A percentile compares a stretch with the other conserved stretches of the same genome.
Evolutionary conservation across 2,113 vertebrate genomes (phyloP).

Genomic region (Phaethornis superciliosus): DNA sequence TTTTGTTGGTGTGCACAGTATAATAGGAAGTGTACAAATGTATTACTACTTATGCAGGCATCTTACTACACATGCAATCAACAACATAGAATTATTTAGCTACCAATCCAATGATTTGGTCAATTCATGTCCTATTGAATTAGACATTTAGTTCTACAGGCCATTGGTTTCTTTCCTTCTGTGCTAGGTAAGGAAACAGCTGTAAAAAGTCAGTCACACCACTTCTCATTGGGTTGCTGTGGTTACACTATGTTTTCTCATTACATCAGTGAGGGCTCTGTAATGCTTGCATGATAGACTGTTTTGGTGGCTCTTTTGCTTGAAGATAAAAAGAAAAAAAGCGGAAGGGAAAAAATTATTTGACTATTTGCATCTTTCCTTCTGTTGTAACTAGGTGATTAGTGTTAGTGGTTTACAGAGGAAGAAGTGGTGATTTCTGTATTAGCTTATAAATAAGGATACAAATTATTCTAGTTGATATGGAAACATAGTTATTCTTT

Average conservation of each 20-base stretch:
- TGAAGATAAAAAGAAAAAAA: conserved; percentile 8
- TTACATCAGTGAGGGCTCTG: conserved; percentile 3
- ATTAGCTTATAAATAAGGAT: neutral
- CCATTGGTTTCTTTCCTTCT: neutral
- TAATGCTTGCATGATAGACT: neutral
- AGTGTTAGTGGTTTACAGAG: conserved; percentile 9
- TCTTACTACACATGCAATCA: neutral
- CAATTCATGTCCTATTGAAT: neutral
- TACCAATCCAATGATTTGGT: neutral
- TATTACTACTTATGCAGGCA: neutral
- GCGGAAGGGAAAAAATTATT: neutral
- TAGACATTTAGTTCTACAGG: neutral
- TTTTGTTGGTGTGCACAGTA: neutral
- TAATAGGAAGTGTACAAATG: neutral
- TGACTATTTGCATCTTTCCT: conserved; percentile 53
- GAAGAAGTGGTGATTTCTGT: conserved; percentile 21
- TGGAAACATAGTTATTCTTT: conserved; percentile 27
- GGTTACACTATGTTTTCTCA: conserved; percentile 32
- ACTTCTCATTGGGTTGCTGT: conserved; percentile 22
- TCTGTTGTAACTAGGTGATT: neutral
- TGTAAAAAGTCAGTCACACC: neutral
- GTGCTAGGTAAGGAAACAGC: neutral
- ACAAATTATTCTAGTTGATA: neutral
- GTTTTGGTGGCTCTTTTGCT: neutral
- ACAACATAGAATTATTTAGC: neutral